These are phyloP conservation scores for Calidris pygmaea DNA, from an alignment of 2,113 vertebrate genomes.

Conservation along the genomic window DNA sequence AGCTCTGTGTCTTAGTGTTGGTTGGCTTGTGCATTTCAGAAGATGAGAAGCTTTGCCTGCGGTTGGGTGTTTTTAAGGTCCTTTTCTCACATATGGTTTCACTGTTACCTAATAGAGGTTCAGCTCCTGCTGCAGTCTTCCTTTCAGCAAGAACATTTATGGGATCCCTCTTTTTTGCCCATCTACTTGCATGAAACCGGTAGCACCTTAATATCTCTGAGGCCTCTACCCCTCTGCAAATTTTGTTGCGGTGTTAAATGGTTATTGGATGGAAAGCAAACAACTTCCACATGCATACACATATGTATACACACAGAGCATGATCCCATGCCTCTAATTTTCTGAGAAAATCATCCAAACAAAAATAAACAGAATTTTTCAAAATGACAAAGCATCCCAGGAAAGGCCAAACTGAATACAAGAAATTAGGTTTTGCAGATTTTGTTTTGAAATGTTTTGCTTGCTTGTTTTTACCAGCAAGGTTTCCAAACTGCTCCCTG, in stretches of 20 bases:
- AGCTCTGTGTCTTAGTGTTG: not conserved
- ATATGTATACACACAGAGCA: not conserved
- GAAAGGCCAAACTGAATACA: not conserved
- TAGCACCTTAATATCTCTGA: not conserved
- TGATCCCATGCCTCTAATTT: not conserved
- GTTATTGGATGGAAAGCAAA: not conserved
- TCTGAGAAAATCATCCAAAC: not conserved
- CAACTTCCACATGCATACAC: not conserved
- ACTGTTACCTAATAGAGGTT: not conserved
- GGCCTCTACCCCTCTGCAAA: not conserved
- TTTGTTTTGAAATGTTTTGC: not conserved
- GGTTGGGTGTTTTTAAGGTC: not conserved
- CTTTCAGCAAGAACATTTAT: not conserved
- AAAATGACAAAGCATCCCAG: not conserved
- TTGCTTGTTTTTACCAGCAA: not conserved
- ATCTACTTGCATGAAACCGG: not conserved
- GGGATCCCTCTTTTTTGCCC: not conserved
- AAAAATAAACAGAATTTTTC: not conserved
- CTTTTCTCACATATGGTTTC: not conserved
- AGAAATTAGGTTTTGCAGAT: not conserved
- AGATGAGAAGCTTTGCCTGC: not conserved
- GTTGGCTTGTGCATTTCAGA: not conserved
- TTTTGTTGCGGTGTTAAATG: not conserved
- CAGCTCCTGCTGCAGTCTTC: not conserved
- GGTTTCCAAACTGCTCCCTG: not conserved